phyloP scores from a whole-genome alignment of 2,797 vertebrate genomes.

The Chaetodon trifasciatus region DNA sequence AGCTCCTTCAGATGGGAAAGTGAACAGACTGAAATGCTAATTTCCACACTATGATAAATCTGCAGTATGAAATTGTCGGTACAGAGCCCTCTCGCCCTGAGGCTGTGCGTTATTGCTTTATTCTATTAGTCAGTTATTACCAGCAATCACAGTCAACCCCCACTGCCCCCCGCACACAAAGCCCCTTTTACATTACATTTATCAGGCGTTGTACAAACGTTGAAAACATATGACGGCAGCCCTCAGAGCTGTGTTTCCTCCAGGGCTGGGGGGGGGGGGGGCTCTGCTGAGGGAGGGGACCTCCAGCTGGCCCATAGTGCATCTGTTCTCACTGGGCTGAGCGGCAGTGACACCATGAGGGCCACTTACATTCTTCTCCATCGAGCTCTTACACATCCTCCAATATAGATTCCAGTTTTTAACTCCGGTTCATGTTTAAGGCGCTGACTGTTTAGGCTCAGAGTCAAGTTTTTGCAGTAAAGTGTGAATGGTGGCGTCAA shows the following conservation, averaged over 20 bases:
- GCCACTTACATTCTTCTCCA: slow-evolving; percentile 70
- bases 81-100: slow-evolving; percentile 79
- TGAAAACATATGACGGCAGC: slow-evolving; percentile 86
- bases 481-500: slow-evolving; percentile 58
- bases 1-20: slow-evolving; percentile 81
- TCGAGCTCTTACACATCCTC: slow-evolving; percentile 40
- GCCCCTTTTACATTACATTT: slow-evolving; percentile 87
- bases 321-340: slow-evolving; percentile 81
- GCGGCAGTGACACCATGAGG: slow-evolving; percentile 80
- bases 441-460: slow-evolving; percentile 27
- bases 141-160: slow-evolving; percentile 87
- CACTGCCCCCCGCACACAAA: slow-evolving; percentile 79
- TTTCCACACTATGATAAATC: slow-evolving; percentile 87
- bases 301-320: slow-evolving; percentile 84
- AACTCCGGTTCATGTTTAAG: slow-evolving; percentile 48
- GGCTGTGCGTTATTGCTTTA: slow-evolving; percentile 89
- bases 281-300: slow-evolving; percentile 60
- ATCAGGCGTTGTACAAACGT: slow-evolving; percentile 87
- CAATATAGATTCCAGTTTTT: slow-evolving; percentile 44
- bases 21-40: slow-evolving; percentile 87
- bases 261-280: slow-evolving; percentile 68
- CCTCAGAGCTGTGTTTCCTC: slow-evolving; percentile 85
- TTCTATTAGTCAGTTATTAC: slow-evolving; percentile 92
- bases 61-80: slow-evolving; percentile 86
- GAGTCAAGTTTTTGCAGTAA: slow-evolving; percentile 54